Evolutionary conservation across 2,888 invertebrate genomes (phyloP).

Genomic region (Drosophila hamatofila): DNA sequence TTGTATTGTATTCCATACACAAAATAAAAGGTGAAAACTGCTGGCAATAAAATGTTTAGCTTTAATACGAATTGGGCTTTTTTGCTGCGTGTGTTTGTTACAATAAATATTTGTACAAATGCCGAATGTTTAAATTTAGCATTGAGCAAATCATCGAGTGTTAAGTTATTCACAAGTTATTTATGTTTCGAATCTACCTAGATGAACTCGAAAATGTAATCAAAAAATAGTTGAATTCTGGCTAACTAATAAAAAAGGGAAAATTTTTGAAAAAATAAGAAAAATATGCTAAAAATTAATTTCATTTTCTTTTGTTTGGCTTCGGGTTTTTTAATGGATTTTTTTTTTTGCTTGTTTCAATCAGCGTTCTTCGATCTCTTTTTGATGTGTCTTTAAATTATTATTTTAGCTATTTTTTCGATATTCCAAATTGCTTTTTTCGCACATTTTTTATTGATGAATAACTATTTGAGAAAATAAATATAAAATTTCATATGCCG

Average conservation of each 20-base stretch:
- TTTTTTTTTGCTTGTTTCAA: constrained; percentile 20
- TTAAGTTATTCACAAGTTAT: constrained; percentile 26
- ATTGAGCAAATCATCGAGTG: constrained; percentile 42
- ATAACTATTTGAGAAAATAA: constrained; percentile 59
- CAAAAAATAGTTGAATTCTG: constrained; percentile 30
- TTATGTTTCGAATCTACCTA: constrained; percentile 32
- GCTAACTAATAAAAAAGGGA: constrained; percentile 31
- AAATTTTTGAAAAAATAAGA: not conserved
- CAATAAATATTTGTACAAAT: constrained; percentile 61
- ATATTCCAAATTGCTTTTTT: constrained; percentile 1
- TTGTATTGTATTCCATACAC: not conserved
- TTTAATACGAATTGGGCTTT: constrained; percentile 25
- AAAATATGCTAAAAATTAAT: not conserved
- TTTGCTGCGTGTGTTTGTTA: constrained; percentile 41
- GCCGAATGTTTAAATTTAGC: constrained; percentile 49
- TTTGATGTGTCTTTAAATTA: constrained; percentile 48
- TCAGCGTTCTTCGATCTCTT: constrained; percentile 16
- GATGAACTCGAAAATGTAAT: constrained; percentile 44
- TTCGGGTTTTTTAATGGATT: constrained; percentile 6
- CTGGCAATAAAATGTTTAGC: constrained; percentile 47
- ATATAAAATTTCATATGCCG: constrained; percentile 55
- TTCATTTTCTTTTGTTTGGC: not conserved
- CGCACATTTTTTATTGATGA: constrained; percentile 39
- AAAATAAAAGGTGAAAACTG: constrained; percentile 51
- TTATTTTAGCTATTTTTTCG: constrained; percentile 31